Evolutionary conservation across 2,113 vertebrate genomes (phyloP), one percentile per base, ranked within the genome.

Genomic region (Ctenodactylus gundi): DNA sequence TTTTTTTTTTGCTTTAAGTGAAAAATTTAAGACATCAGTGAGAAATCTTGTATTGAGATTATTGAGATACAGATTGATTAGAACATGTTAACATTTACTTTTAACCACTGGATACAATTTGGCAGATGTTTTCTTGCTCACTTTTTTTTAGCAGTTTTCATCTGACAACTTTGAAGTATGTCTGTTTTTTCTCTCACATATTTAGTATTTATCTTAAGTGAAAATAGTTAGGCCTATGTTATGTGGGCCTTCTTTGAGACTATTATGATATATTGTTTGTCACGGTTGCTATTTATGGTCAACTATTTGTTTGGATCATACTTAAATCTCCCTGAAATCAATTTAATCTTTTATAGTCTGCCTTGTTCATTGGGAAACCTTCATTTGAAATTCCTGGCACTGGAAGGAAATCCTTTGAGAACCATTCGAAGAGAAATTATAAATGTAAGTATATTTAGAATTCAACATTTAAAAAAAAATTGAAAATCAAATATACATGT

Each of bases 341-440:
- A 12, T 29, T 93, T 83, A 88, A 96, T 96, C 46, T 88, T 98
- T 65, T 98, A 36, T 98, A 99, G 99, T 93, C 96, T 99, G 88
- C 99, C 99, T 31, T 99, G 97, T 39, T 97, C 98, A 0, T 93
- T 99, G 95, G 98, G 99, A 97, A 98, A 98, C 88, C 98, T 99
- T 96, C 98, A 98, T 64, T 96, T 99, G 98, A 99, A 99, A 80
- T 98, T 99, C 92, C 94, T 99, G 88, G 97, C 99, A 0, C 75
- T 99, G 80, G 99, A 99, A 88, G 99, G 99, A 89, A 99, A 99
- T 96, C 99, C 99, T 93, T 93, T 99, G 97, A 98, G 99, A 97
- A 97, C 99, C 31, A 99, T 99, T 96, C 98, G 99, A 85, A 99
- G 99, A 97, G 99, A 99, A 94, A 96, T 99, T 49, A 98, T 99